phyloP scores from a whole-genome alignment of 2,113 vertebrate genomes.

The Danionella cerebrum region DNA sequence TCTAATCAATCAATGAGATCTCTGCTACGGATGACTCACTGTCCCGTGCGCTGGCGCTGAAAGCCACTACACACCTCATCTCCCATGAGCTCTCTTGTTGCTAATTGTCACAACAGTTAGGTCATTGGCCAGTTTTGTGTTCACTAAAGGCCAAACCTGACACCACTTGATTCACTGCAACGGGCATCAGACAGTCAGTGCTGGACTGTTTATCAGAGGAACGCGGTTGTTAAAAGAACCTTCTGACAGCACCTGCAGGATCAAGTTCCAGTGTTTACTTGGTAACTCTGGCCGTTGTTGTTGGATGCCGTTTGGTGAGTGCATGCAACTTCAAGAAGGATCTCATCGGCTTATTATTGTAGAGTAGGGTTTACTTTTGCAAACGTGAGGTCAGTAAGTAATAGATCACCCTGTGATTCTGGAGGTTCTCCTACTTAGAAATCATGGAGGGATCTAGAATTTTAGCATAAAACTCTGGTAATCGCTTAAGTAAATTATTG shows the following conservation, averaged over 20 bases:
- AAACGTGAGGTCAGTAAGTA: too few relatives aligned
- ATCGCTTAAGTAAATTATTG: too few relatives aligned
- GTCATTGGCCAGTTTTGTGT: slow-evolving; percentile 53
- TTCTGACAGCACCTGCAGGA: slow-evolving; percentile 8
- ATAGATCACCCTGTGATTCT: too few relatives aligned
- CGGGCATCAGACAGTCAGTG: neutral
- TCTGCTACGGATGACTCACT: slow-evolving; percentile 39
- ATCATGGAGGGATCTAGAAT: too few relatives aligned
- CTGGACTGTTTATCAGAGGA: neutral
- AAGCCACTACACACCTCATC: slow-evolving; percentile 9
- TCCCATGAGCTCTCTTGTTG: slow-evolving; percentile 48
- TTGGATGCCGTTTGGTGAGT: neutral
- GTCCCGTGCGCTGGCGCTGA: slow-evolving; percentile 17
- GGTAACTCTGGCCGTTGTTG: slow-evolving; percentile 10
- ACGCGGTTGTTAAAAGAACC: slow-evolving; percentile 6
- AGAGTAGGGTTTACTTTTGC: too few relatives aligned
- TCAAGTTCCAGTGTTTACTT: slow-evolving; percentile 26
- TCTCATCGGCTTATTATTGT: too few relatives aligned
- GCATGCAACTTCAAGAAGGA: too few relatives aligned
- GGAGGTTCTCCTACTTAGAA: too few relatives aligned
- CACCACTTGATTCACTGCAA: slow-evolving; percentile 16
- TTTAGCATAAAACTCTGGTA: too few relatives aligned
- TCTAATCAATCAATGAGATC: too few relatives aligned
- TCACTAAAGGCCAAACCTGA: slow-evolving; percentile 36
- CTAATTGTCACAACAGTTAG: slow-evolving; percentile 62